These are phyloP conservation scores for Eupsittula cactorum DNA, from an alignment of 2,113 vertebrate genomes.

Conservation along the genomic window DNA sequence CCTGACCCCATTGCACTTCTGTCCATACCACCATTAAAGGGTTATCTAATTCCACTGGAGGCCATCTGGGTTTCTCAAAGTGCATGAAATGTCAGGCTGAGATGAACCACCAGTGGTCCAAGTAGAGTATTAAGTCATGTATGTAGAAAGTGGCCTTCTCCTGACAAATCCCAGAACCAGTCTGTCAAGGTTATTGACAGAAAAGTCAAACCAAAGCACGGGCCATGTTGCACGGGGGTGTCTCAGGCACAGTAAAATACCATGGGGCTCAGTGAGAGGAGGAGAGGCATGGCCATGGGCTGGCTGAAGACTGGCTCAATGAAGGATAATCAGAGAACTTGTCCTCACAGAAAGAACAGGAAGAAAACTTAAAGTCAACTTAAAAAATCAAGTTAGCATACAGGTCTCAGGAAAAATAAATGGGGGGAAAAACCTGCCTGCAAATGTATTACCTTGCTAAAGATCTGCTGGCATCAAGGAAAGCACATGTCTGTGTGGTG, in stretches of 20 bases:
- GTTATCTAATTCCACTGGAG: not conserved
- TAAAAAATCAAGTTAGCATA: not conserved
- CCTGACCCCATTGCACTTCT: not conserved
- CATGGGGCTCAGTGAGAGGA: not conserved
- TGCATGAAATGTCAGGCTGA: not conserved
- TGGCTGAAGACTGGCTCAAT: not conserved
- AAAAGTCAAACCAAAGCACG: not conserved
- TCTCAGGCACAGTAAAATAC: not conserved
- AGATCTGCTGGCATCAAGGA: not conserved
- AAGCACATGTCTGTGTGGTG: accelerated
- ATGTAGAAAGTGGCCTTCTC: not conserved
- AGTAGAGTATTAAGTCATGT: not conserved
- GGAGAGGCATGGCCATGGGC: not conserved
- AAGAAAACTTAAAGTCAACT: not conserved
- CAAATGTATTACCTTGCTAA: not conserved
- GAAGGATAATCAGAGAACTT: not conserved
- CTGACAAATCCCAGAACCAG: slow-evolving; percentile 40
- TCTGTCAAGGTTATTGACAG: slow-evolving; percentile 39
- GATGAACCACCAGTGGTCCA: not conserved
- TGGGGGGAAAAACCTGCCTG: accelerated
- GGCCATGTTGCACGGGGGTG: not conserved
- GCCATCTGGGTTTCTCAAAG: not conserved
- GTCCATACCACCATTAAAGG: not conserved
- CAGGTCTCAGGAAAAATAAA: not conserved
- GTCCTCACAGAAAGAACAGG: not conserved